Conservation (phyloP, 1,140 invertebrate genomes). For the Penaeus vannamei region DNA sequence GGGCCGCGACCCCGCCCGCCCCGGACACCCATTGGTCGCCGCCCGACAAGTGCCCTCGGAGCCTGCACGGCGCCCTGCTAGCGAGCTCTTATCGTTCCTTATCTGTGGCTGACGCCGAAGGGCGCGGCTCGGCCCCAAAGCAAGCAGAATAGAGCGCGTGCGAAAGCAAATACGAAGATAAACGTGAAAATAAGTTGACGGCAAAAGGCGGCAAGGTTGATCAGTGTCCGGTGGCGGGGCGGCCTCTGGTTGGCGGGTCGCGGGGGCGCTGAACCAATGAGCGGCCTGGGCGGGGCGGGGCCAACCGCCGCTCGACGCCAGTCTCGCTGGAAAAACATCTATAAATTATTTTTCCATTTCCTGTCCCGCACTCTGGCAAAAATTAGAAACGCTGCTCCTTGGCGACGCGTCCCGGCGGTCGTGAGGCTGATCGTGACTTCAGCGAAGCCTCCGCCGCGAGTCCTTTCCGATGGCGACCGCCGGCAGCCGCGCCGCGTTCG, state of each 20-base stretch:
- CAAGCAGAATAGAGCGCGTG: neutral
- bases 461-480: neutral
- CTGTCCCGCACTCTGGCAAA: no score
- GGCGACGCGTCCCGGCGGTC: neutral
- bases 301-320: constrained; percentile 41
- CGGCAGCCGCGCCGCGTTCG: constrained; percentile 43
- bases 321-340: constrained; percentile 46
- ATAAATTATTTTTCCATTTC: neutral
- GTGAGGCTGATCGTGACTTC: neutral
- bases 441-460: neutral
- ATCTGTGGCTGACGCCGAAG: neutral
- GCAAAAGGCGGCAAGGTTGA: constrained; percentile 64
- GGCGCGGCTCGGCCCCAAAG: neutral
- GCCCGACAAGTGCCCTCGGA: constrained; percentile 44
- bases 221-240: constrained; percentile 65
- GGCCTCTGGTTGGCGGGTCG: constrained; percentile 67
- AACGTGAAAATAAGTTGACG: constrained; percentile 58
- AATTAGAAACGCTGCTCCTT: neutral
- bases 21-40: constrained; percentile 60
- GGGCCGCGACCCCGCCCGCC: constrained; percentile 65
- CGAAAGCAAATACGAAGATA: neutral
- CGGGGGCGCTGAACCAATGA: constrained; percentile 66
- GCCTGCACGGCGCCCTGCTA: neutral
- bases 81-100: no score
- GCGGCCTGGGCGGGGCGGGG: constrained; percentile 65